Evolutionary conservation across 2,113 vertebrate species (phyloP), one percentile per base, ranked within the genome.

Genomic region (Microcebus tavaratra): DNA sequence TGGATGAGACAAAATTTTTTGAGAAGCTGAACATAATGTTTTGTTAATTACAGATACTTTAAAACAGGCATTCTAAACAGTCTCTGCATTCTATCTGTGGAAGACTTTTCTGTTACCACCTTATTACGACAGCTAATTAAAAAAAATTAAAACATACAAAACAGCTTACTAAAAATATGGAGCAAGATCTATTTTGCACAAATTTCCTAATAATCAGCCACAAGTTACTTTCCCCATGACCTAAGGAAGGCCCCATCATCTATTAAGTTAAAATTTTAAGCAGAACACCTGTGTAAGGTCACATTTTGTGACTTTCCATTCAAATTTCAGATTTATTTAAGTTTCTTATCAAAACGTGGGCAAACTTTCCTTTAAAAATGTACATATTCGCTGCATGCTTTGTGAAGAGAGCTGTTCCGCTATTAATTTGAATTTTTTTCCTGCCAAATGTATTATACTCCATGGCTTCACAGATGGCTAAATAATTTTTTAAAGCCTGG

Each of bases 61-160:
- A 90, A 96, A 95, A 83, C 53, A 91, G 78, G 45, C 78, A 42
- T 94, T 88, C n/a, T 92, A 50, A 94, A 85, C 8, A 55, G 29
- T 45, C 23, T 81, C 27, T 83, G n/a, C 83, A 59, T 91, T 94
- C 68, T 89, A 80, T 29, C 57, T n/a, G 25, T 31, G 57, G 23
- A 89, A 79, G 34, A 45, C 25, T 78, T 92, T 72, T 86, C 61
- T 84, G 39, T 93, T 73, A 79, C 55, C 57, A 53, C 61, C 73
- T 67, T 82, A 76, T 48, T 72, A 84, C 18, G 80, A 73, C 50
- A 91, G 45, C 39, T 50, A 21, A 63, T 50, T 83, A 76, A 88
- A 53, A 14, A 57, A 68, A 39, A 9, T 14, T 67, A 29, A 79
- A 87, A 88, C 21, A 72, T 85, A 72, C 78, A 88, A 89, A 88